Conservation (phyloP, 2,888 invertebrate species). For the Cancer borealis region DNA sequence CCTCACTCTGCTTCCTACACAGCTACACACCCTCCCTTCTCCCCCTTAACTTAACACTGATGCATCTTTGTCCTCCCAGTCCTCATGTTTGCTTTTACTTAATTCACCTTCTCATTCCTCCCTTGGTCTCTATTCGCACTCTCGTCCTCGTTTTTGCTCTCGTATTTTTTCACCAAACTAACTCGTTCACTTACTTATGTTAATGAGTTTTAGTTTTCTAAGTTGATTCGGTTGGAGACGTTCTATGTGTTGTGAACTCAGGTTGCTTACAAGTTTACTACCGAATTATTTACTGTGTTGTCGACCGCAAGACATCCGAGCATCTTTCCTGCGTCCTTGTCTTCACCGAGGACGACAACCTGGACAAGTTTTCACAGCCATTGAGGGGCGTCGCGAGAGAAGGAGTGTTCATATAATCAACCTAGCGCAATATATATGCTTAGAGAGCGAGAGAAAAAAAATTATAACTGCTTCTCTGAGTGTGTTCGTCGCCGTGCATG, state of each 20-base stretch:
- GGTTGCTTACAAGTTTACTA: background rate
- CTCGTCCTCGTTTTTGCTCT: background rate
- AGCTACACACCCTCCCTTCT: too few relatives aligned
- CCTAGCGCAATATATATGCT: slow-evolving; percentile 6
- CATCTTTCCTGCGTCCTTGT: slow-evolving; percentile 6
- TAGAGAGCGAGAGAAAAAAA: too few relatives aligned
- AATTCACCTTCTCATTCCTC: background rate
- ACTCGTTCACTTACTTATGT: background rate
- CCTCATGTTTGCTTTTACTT: background rate
- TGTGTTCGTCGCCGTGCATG: background rate
- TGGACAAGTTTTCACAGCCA: background rate
- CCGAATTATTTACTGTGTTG: background rate
- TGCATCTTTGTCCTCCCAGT: background rate
- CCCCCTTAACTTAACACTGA: background rate
- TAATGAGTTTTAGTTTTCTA: background rate
- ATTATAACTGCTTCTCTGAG: too few relatives aligned
- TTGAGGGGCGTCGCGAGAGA: slow-evolving; percentile 9
- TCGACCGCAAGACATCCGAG: background rate
- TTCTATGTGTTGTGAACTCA: background rate
- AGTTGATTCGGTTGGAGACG: background rate
- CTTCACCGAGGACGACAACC: background rate
- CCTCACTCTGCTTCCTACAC: background rate
- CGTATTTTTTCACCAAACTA: background rate
- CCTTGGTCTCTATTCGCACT: background rate
- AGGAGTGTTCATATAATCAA: background rate